Evolutionary conservation across 2,797 vertebrate species (phyloP).

Genomic region (Hippopotamyrus pictus): DNA sequence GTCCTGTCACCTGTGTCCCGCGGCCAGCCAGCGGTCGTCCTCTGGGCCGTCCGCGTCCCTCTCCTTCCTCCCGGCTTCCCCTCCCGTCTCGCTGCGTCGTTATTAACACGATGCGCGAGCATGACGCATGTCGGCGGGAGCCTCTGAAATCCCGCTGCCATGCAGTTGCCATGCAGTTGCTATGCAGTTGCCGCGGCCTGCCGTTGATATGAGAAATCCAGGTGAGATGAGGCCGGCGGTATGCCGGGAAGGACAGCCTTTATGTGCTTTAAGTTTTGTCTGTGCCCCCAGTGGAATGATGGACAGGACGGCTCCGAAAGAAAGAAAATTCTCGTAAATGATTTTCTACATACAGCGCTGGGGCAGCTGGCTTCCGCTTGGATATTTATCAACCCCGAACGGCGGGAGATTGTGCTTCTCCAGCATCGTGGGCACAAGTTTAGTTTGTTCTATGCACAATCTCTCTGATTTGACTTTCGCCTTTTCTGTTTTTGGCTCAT

Average conservation of each 20-base stretch:
- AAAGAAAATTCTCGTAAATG: not conserved
- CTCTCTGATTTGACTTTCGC: not conserved
- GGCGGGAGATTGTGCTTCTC: not conserved
- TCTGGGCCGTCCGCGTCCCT: not conserved
- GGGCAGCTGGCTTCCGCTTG: not conserved
- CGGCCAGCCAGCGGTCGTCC: not conserved
- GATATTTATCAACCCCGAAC: not conserved
- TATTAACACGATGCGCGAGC: not conserved
- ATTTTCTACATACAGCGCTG: not conserved
- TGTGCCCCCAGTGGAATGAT: not conserved
- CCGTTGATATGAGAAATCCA: not conserved
- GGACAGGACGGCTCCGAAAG: not conserved
- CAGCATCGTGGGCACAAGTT: not conserved
- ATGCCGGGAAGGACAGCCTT: not conserved
- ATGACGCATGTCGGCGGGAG: not conserved
- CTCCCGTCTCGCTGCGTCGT: not conserved
- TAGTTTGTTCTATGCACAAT: not conserved
- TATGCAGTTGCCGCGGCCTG: not conserved
- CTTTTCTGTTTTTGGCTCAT: not conserved
- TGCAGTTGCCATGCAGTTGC: constrained; percentile 1
- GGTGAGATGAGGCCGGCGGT: not conserved
- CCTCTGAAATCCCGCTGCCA: not conserved
- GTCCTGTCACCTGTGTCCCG: not conserved
- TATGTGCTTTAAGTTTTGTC: not conserved
- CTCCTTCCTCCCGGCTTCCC: not conserved